Conservation (phyloP, 2,797 vertebrate species). For the Syndactyla subalaris region DNA sequence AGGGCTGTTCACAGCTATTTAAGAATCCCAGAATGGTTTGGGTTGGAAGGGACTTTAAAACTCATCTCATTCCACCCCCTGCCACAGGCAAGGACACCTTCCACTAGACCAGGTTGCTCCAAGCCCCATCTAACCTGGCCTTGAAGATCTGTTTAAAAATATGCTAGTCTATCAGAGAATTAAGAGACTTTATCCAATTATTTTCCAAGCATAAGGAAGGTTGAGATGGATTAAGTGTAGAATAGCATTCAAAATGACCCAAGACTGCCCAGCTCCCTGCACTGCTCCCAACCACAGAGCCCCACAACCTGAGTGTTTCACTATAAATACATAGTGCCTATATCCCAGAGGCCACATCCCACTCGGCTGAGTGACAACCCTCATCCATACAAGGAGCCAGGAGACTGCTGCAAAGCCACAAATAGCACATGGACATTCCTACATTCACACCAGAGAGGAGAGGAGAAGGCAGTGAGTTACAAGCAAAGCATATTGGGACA, state of each 20-base stretch:
- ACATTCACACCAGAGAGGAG: not conserved
- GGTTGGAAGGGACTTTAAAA: not conserved
- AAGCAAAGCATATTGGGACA: not conserved
- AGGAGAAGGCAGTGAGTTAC: not conserved
- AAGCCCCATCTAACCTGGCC: not conserved
- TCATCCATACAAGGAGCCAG: not conserved
- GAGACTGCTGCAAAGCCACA: not conserved
- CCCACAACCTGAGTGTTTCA: not conserved
- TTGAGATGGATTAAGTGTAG: not conserved
- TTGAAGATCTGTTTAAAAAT: not conserved
- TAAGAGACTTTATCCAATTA: not conserved
- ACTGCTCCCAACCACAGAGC: not conserved
- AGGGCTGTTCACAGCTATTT: not conserved
- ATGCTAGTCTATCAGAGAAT: not conserved
- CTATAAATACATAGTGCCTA: not conserved
- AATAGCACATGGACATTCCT: not conserved
- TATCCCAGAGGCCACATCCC: not conserved
- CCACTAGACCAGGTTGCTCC: not conserved
- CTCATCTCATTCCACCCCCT: not conserved
- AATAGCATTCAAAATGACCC: not conserved
- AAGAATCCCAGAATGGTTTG: not conserved
- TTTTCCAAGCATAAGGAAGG: not conserved
- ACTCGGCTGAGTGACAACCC: fast-evolving
- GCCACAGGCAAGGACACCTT: not conserved
- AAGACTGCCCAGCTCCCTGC: not conserved